phyloP scores from a whole-genome alignment of 1,140 invertebrate genomes.

The Hylaeus volcanicus region DNA sequence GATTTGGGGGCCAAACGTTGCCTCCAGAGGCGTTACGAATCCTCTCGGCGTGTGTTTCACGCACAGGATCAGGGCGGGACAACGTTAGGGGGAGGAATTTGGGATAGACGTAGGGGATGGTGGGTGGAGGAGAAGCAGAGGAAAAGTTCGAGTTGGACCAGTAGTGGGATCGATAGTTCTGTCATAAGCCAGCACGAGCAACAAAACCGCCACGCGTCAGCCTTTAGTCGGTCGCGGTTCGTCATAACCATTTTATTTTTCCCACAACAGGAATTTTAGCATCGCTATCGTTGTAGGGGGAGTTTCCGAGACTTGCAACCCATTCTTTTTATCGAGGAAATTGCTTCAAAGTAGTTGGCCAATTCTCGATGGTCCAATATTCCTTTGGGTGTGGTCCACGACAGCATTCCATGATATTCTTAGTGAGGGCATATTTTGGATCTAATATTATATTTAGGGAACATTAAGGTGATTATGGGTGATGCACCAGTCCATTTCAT shows the following conservation, averaged over 20 bases:
- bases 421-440: too few relatives aligned
- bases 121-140: neutral
- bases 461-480: too few relatives aligned
- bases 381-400: slow-evolving; percentile 17
- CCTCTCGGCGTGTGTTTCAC: slow-evolving; percentile 13
- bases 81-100: slow-evolving; percentile 15
- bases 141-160: slow-evolving; percentile 49
- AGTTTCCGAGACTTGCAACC: too few relatives aligned
- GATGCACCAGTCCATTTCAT: too few relatives aligned
- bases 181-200: slow-evolving; percentile 60
- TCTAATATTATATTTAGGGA: too few relatives aligned
- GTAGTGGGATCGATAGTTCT: slow-evolving; percentile 60
- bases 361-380: slow-evolving; percentile 7
- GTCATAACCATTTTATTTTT: slow-evolving; percentile 51
- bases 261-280: slow-evolving; percentile 20
- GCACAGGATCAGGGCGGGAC: slow-evolving; percentile 1
- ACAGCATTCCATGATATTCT: too few relatives aligned
- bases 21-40: neutral
- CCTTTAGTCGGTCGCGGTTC: slow-evolving; percentile 43
- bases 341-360: neutral
- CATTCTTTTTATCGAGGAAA: neutral
- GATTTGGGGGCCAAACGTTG: too few relatives aligned
- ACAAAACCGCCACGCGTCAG: slow-evolving; percentile 62
- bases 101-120: slow-evolving; percentile 3
- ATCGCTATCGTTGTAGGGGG: too few relatives aligned